A percentile compares a stretch with the other conserved stretches of the same genome.
Conservation (phyloP, 2,113 vertebrate genomes). For the Ceratotherium simum region DNA sequence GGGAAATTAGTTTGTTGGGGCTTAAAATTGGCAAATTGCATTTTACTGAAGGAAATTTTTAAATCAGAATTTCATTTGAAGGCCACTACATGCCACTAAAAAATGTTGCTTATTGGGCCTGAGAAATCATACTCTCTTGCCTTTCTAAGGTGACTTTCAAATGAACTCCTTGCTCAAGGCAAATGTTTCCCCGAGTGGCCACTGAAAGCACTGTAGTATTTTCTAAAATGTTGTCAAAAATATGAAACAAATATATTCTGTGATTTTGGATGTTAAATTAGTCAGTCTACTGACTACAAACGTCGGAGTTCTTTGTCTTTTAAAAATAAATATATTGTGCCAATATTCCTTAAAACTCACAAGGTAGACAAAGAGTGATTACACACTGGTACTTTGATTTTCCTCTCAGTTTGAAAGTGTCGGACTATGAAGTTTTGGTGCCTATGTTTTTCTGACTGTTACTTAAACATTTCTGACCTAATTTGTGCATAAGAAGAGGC, state of each 20-base stretch:
- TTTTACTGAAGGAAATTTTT: not conserved
- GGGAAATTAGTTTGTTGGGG: not conserved
- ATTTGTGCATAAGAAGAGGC: not conserved
- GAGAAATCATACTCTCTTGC: not conserved
- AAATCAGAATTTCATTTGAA: not conserved
- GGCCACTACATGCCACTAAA: not conserved
- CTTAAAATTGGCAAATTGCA: not conserved
- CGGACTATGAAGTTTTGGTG: not conserved
- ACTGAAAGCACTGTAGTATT: not conserved
- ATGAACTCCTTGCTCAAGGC: not conserved
- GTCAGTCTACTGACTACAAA: not conserved
- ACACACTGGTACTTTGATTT: not conserved
- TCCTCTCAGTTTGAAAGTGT: not conserved
- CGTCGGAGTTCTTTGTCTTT: not conserved
- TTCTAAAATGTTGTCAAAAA: not conserved
- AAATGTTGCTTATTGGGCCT: not conserved
- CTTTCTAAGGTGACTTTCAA: not conserved
- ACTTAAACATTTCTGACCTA: not conserved
- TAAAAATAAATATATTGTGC: not conserved
- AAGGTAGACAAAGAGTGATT: not conserved
- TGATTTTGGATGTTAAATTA: slow-evolving; percentile 1
- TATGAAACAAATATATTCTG: not conserved
- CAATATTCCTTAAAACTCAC: not conserved
- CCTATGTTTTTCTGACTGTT: not conserved
- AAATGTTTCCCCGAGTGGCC: not conserved